A percentile compares a stretch with the other conserved stretches of the same genome.
Evolutionary conservation across 2,888 invertebrate genomes (phyloP).

Genomic region (Taenaris catops): DNA sequence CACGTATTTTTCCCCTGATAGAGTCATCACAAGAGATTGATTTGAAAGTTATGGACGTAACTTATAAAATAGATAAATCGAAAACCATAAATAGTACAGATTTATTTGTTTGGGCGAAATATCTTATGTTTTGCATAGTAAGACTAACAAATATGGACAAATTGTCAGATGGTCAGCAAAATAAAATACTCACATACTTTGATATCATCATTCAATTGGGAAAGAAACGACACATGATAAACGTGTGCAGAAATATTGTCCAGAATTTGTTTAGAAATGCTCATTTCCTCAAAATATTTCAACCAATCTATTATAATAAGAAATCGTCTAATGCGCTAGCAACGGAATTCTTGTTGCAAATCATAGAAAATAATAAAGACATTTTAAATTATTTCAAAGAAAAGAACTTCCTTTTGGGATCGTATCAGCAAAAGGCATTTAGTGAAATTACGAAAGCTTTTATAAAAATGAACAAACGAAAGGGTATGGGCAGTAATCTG

Average conservation of each 20-base stretch:
- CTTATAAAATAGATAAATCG: slow-evolving; percentile 39
- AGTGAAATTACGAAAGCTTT: slow-evolving; percentile 61
- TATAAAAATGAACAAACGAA: slow-evolving; percentile 61
- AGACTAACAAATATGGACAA: slow-evolving; percentile 48
- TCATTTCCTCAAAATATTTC: slow-evolving; percentile 56
- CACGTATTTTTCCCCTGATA: slow-evolving; percentile 47
- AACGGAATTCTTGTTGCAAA: slow-evolving; percentile 51
- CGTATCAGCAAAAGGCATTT: slow-evolving; percentile 78
- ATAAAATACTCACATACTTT: slow-evolving; percentile 46
- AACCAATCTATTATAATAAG: slow-evolving; percentile 50
- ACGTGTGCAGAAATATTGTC: slow-evolving; percentile 48
- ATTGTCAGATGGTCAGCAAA: slow-evolving; percentile 38
- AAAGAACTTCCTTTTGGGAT: slow-evolving; percentile 54
- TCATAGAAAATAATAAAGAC: slow-evolving; percentile 44
- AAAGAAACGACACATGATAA: slow-evolving; percentile 45
- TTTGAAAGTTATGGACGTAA: slow-evolving; percentile 33
- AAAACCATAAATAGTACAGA: slow-evolving; percentile 48
- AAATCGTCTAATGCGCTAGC: slow-evolving; percentile 39
- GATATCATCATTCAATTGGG: slow-evolving; percentile 47
- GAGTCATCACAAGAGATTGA: slow-evolving; percentile 38
- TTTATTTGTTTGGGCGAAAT: slow-evolving; percentile 60
- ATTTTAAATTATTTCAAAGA: slow-evolving; percentile 47
- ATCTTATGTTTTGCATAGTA: slow-evolving; percentile 56
- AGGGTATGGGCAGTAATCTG: slow-evolving; percentile 46
- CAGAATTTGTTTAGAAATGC: slow-evolving; percentile 55